phyloP scores from a whole-genome alignment of 2,113 vertebrate genomes.

The Ophthalmolycus amberensis region DNA sequence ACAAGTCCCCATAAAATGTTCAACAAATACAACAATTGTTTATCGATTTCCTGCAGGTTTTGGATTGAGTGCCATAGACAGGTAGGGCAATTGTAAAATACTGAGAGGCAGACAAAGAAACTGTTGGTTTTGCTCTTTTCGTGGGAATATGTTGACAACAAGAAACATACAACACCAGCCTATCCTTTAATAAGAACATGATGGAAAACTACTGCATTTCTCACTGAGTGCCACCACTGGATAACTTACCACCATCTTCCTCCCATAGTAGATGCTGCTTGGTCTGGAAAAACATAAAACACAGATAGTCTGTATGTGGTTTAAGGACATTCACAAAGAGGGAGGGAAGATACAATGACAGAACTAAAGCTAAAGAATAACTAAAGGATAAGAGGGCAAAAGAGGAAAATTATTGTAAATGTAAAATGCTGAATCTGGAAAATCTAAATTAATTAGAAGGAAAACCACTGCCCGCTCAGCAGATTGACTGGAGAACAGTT shows the following conservation, averaged over 20 bases:
- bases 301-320: not conserved
- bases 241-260: not conserved
- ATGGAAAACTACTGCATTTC: not conserved
- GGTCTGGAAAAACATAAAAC: not conserved
- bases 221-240: not conserved
- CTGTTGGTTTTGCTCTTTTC: not conserved
- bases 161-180: not conserved
- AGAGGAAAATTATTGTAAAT: not conserved
- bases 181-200: not conserved
- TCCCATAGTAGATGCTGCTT: not conserved
- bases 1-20: not conserved
- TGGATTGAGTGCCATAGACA: not conserved
- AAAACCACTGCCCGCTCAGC: not conserved
- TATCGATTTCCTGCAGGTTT: not conserved
- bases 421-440: not conserved
- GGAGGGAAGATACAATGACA: not conserved
- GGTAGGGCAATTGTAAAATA: not conserved
- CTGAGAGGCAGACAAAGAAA: not conserved
- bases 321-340: not conserved
- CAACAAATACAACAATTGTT: not conserved
- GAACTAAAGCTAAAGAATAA: not conserved
- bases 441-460: constrained; percentile 3
- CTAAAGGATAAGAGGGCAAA: not conserved
- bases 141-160: not conserved
- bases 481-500: constrained; percentile 6